Evolutionary conservation across 2,113 vertebrate genomes (phyloP), one percentile per base, ranked within the genome.

Genomic region (Brachyhypopomus occidentalis): DNA sequence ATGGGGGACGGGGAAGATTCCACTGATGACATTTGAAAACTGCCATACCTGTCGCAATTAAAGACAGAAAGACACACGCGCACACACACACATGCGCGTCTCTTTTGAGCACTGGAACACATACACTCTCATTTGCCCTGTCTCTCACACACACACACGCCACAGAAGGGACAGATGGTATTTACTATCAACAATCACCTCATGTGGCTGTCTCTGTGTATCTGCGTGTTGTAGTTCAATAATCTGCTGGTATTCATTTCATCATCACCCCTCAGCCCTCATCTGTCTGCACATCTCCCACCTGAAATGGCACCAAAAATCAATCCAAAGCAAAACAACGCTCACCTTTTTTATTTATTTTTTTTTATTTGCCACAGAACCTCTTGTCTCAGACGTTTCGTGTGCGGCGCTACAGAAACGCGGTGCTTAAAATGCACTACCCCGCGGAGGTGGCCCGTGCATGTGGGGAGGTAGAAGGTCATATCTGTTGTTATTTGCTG

Each of bases 221-320:
- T 79, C 25, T 72, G 70, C 75, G 48, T 81, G 72, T 67, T 60
- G 34, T 63, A 76, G 75, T 77, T 73, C 73, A 77, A 77, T 77
- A 75, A 82, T 77, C 60, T 83, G 81, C 72, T 80, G 84, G 75
- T 85, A 80, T 80, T 85, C 83, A 85, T 80, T 85, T 83, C 73
- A 62, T 59, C 70, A 34, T 77, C 69, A 83, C 77, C 81, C 80
- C 74, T 25, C 77, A 71, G 64, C 62, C 73, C 70, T 72, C 58
- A 85, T 80, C 81, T 76, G 73, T 80, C 75, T 83, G 81, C 71
- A 83, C 72, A 75, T 77, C 69, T 73, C 74, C 59, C 63, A 80
- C 77, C 75, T 71, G 11, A 85, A 85, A 85, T 85, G 81, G 73
- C 84, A 77, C 69, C 48, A 41, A 56, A 38, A 38, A 73, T 27